These are phyloP conservation scores for Tachyglossus aculeatus DNA, from an alignment of 2,797 vertebrate genomes.

Conservation along the genomic window DNA sequence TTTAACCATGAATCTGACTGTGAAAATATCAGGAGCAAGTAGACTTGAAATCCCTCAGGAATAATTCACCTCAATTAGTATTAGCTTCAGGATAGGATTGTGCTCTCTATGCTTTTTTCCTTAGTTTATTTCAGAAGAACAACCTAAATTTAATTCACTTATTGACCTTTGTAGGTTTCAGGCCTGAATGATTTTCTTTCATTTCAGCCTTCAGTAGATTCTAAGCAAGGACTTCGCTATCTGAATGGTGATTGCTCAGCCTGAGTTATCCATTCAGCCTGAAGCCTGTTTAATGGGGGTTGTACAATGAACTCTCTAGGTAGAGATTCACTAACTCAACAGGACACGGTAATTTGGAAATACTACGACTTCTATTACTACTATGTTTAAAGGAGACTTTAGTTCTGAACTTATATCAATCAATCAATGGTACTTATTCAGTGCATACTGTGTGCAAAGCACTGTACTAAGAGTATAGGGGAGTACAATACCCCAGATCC, in stretches of 20 bases:
- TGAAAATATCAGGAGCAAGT: slow-evolving; percentile 42
- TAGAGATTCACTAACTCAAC: too few species aligned
- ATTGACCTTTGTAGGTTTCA: slow-evolving; percentile 62
- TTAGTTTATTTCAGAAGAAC: slow-evolving; percentile 44
- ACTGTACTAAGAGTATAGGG: too few species aligned
- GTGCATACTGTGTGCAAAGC: too few species aligned
- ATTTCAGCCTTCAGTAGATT: slow-evolving; percentile 47
- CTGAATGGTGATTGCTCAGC: slow-evolving; percentile 39
- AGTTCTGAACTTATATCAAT: too few species aligned
- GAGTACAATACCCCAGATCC: too few species aligned
- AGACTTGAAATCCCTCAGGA: slow-evolving; percentile 37
- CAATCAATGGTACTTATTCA: too few species aligned
- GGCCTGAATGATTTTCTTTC: slow-evolving; percentile 62
- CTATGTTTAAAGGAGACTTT: too few species aligned
- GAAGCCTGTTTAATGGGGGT: slow-evolving; percentile 12
- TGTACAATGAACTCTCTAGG: too few species aligned
- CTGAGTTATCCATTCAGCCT: slow-evolving; percentile 13
- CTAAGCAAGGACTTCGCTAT: slow-evolving; percentile 21
- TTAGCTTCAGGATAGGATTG: slow-evolving; percentile 46
- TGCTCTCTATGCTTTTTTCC: slow-evolving; percentile 45
- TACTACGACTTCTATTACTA: too few species aligned
- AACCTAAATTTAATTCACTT: slow-evolving; percentile 54
- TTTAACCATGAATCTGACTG: slow-evolving; percentile 47
- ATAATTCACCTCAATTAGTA: slow-evolving; percentile 57
- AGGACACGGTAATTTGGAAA: too few species aligned